A percentile compares a stretch with the other conserved stretches of the same genome.
phyloP scores from a whole-genome alignment of 2,888 invertebrate genomes.

The Ennomos quercinarius region DNA sequence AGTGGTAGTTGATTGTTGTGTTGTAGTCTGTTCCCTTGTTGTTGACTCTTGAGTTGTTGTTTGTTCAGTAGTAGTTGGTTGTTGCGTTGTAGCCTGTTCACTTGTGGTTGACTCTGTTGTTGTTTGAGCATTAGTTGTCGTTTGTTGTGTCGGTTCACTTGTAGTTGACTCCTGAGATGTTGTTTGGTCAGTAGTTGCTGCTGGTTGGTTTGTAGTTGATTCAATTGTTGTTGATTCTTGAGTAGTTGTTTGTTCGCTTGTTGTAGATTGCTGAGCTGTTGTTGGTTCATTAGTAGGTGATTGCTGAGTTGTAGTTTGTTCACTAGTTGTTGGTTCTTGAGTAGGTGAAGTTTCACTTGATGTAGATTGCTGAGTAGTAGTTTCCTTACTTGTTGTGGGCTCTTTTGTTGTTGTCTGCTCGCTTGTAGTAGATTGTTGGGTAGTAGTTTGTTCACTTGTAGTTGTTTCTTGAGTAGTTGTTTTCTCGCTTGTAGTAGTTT shows the following conservation, averaged over 20 bases:
- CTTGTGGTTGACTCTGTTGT: slow-evolving; percentile 37
- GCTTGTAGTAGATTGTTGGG: slow-evolving; percentile 20
- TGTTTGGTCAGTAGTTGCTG: slow-evolving; percentile 38
- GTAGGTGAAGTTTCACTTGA: slow-evolving; percentile 38
- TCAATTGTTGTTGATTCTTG: slow-evolving; percentile 39
- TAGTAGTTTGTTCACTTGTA: slow-evolving; percentile 36
- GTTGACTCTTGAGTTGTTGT: slow-evolving; percentile 38
- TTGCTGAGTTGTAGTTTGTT: slow-evolving; percentile 44
- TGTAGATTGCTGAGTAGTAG: slow-evolving; percentile 45
- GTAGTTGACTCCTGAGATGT: slow-evolving; percentile 41
- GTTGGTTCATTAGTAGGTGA: slow-evolving; percentile 37
- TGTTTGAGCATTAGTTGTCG: slow-evolving; percentile 37
- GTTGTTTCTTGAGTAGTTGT: slow-evolving; percentile 26
- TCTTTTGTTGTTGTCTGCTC: slow-evolving; percentile 43
- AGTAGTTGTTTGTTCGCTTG: slow-evolving; percentile 41
- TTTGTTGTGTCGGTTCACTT: slow-evolving; percentile 34
- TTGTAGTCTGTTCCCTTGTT: slow-evolving; percentile 18
- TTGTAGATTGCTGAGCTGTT: slow-evolving; percentile 35
- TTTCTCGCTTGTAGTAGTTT: slow-evolving; percentile 33
- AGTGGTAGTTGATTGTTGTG: slow-evolving; percentile 35
- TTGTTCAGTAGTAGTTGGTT: slow-evolving; percentile 38
- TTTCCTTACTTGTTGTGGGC: slow-evolving; percentile 36
- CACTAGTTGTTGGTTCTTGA: slow-evolving; percentile 31
- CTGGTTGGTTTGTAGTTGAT: slow-evolving; percentile 34
- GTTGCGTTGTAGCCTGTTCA: slow-evolving; percentile 48